Conservation (phyloP, 2,113 vertebrate genomes). For the Leptobrachium leishanense region DNA sequence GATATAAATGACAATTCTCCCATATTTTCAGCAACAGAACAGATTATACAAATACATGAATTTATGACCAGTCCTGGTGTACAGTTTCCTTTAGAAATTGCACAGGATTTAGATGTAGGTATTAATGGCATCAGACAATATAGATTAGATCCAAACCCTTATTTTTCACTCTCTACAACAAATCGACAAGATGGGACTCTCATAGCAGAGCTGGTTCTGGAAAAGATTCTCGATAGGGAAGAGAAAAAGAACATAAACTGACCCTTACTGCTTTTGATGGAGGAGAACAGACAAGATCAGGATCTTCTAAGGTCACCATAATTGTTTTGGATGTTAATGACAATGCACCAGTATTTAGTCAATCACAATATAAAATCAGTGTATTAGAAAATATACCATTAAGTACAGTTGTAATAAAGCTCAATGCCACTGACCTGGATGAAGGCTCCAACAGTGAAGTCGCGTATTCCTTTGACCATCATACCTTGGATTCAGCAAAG, state of each 20-base stretch:
- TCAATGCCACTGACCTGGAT: constrained; percentile 51
- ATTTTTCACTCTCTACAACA: constrained; percentile 66
- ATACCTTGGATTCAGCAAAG: constrained; percentile 53
- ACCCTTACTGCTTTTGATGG: constrained; percentile 60
- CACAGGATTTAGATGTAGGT: constrained; percentile 66
- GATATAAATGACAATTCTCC: constrained; percentile 80
- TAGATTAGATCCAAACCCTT: constrained; percentile 60
- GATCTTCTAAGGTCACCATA: constrained; percentile 48
- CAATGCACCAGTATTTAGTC: constrained; percentile 47
- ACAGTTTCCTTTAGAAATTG: constrained; percentile 66
- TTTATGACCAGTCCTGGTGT: constrained; percentile 62
- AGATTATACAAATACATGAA: constrained; percentile 75
- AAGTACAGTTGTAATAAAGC: constrained; percentile 24
- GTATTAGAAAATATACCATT: constrained; percentile 39
- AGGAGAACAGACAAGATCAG: constrained; percentile 56
- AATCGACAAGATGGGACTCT: constrained; percentile 55
- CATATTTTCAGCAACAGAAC: constrained; percentile 63
- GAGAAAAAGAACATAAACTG: constrained; percentile 57
- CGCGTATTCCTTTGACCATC: constrained; percentile 61
- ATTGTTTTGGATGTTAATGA: constrained; percentile 56
- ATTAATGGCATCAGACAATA: constrained; percentile 66
- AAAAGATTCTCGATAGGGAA: constrained; percentile 64
- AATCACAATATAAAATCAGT: constrained; percentile 40
- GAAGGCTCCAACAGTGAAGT: constrained; percentile 56
- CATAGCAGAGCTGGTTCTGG: constrained; percentile 61